Evolutionary conservation across 2,113 vertebrate species (phyloP), one percentile per base, ranked within the genome.

Genomic region (Sander lucioperca): DNA sequence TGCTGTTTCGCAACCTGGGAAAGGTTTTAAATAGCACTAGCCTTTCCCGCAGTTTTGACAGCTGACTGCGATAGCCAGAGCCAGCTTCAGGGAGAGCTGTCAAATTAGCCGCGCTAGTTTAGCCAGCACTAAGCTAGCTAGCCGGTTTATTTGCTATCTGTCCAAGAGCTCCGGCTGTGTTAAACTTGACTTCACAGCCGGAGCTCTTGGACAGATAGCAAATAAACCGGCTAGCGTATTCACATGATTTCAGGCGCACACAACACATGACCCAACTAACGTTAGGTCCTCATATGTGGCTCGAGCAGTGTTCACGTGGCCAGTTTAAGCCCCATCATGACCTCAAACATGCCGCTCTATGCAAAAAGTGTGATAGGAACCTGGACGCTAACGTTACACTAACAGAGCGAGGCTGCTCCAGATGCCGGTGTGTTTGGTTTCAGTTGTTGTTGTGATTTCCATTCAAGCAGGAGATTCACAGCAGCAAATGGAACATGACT

Each of bases 81-180:
- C 47, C 19, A 15, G 18, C 27, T 6, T n/a, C 33, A 62, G 59
- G 51, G 4, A 33, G 71, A 77, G 73, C 74, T 86, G 85, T 76
- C 76, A 86, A 1, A 59, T 73, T 64, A 82, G 77, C 82, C 71
- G 56, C 64, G 84, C 59, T 50, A 70, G 54, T 54, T 51, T 10
- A 59, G 89, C 70, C 90, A 91, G 75, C 75, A 36, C n/a, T 11
- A 1, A 73, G 86, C 80, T 83, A 77, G 69, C 78, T 54, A 13
- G 21, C 69, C 68, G 74, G 66, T 18, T 11, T 58, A 8, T 79
- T 25, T 63, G 62, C 58, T 47, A 68, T 15, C 58, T 54, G 50
- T 57, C 5, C 11, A 6, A 66, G 21, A 27, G 25, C n/a, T 48
- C 45, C 47, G 3, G 23, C 25, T 61, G 63, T 57, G 45, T 25